Base-by-base conservation (phyloP, 37 sponge, comb jelly and placozoan genomes). In the Tethya wilhelma region DNA sequence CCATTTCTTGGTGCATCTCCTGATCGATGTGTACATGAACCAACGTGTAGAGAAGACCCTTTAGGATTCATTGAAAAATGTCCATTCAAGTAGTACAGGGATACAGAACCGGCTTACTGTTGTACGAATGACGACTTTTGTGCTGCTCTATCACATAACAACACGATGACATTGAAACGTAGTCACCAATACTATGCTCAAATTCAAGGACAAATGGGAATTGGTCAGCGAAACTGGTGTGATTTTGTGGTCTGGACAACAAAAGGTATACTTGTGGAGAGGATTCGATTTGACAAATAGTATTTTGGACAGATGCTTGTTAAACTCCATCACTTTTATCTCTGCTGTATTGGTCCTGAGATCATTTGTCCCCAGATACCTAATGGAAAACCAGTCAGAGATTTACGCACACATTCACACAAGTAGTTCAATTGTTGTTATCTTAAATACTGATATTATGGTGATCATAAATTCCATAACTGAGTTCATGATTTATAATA, bases 221-320 rank as follows among this genome's bases (percentile, higher is more conserved):
- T 83, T 31, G 74, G 75, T 30, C 53, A 53, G 29, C 66, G 83
- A 38, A 53, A 75, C 34, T 83, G 84, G 84, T 83, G 84, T 74
- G 84, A 74, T 58, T 74, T 83, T 63, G 67, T 82, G 29, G 56
- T 83, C 14, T 66, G 37, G 34, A 73, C 84, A 23, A 46, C 28
- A 8, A 83, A 83, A 74, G 75, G 75, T 26, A 20, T 73, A 23
- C 73, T 46, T 64, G 74, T 82, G 38, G 64, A 82, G 49, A 64
- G 83, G n/a, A 44, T 82, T 20, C 65, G 29, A 9, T 82, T 44
- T 73, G 66, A 82, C 25, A 17, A 20, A 20, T 29, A 59, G 1
- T 82, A 43, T 28, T 82, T 53, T 66, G 46, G 64, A 8, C 34
- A 25, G 1, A 30, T 70, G 11, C 45, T 56, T 9, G 72, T 43